Percentiles rank a stretch among this genome's conserved stretches.
phyloP scores from a whole-genome alignment of 1,140 invertebrate genomes.

The Monochamus saltuarius region DNA sequence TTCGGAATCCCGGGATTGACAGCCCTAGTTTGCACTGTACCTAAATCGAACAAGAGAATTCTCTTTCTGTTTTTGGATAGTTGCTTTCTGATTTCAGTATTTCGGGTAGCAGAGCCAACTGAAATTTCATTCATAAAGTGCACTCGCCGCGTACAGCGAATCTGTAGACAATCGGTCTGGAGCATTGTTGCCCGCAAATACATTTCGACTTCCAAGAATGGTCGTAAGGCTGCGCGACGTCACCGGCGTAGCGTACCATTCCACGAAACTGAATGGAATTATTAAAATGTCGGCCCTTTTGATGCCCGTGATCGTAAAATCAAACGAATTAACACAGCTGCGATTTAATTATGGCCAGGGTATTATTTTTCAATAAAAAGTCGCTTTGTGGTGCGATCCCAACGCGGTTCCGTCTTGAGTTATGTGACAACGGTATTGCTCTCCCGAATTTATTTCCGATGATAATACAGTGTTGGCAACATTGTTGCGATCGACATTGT shows the following conservation, averaged over 20 bases:
- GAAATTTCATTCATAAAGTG: background rate
- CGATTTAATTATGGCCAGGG: conserved; percentile 29
- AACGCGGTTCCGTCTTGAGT: conserved; percentile 5
- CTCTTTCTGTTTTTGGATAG: too few relatives aligned
- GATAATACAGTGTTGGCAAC: conserved; percentile 8
- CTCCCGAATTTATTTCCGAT: conserved; percentile 13
- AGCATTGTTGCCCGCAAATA: conserved; percentile 7
- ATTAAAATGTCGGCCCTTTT: conserved; percentile 36
- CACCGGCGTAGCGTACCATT: conserved; percentile 23
- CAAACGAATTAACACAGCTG: conserved; percentile 36
- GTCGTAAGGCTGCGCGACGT: conserved; percentile 21
- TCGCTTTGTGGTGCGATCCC: conserved; percentile 6
- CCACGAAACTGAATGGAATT: conserved; percentile 33
- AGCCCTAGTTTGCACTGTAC: too few relatives aligned
- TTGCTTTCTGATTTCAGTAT: too few relatives aligned
- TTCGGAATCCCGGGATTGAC: too few relatives aligned
- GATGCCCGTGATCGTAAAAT: conserved; percentile 35
- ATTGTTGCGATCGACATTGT: background rate
- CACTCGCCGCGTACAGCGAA: background rate
- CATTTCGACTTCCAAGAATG: conserved; percentile 10
- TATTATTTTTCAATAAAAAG: conserved; percentile 38
- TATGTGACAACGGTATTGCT: conserved; percentile 12
- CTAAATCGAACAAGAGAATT: too few relatives aligned
- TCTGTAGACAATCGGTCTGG: conserved; percentile 2
- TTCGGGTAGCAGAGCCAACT: background rate